phyloP scores from a whole-genome alignment of 2,797 vertebrate species.

The Pangasius djambal region DNA sequence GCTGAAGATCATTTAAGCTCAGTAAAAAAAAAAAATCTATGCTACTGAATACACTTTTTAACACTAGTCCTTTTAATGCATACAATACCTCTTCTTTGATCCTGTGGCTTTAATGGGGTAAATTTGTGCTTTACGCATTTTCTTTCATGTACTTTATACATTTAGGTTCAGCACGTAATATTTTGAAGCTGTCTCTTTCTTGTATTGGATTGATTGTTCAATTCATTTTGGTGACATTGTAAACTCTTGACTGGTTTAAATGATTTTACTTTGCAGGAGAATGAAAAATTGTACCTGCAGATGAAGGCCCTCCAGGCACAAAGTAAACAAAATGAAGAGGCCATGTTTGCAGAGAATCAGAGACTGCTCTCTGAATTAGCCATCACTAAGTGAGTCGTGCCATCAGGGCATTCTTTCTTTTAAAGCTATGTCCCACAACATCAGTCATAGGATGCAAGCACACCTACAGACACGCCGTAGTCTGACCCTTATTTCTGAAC shows the following conservation, averaged over 20 bases:
- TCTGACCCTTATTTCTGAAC: background rate
- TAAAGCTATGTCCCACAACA: background rate
- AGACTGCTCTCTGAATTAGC: slow-evolving; percentile 80
- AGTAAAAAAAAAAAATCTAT: background rate
- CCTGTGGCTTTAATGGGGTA: background rate
- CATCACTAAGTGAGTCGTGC: slow-evolving; percentile 78
- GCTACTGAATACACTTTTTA: background rate
- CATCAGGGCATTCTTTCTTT: background rate
- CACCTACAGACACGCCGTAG: background rate
- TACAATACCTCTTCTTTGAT: background rate
- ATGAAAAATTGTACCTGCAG: slow-evolving; percentile 88
- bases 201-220: background rate
- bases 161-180: background rate
- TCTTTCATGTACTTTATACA: background rate
- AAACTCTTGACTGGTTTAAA: slow-evolving; percentile 13
- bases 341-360: slow-evolving; percentile 92
- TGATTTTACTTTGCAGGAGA: slow-evolving; percentile 80
- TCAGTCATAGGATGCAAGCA: background rate
- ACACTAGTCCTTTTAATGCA: background rate
- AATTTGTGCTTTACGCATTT: background rate
- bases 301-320: slow-evolving; percentile 84
- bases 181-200: background rate
- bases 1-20: background rate
- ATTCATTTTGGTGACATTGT: background rate
- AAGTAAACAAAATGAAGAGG: slow-evolving; percentile 85